phyloP scores from a whole-genome alignment of 2,113 vertebrate species.

The Catharus bicknelli region DNA sequence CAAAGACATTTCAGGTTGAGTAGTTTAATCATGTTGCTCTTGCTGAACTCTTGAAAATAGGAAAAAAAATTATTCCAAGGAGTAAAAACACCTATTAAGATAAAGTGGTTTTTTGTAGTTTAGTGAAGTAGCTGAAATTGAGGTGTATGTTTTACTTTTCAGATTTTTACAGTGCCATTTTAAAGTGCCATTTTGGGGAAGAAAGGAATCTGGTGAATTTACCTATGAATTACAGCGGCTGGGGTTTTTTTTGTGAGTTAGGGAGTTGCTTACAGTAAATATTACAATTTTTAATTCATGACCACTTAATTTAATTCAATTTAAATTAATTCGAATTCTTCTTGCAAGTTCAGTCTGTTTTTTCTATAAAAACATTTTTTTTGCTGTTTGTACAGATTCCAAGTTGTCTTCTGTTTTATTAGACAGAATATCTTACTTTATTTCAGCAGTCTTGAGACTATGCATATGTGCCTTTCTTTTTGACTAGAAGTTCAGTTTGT shows the following conservation, averaged over 20 bases:
- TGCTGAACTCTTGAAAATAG: not conserved
- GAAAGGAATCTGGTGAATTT: not conserved
- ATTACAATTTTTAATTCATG: not conserved
- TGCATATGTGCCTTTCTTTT: not conserved
- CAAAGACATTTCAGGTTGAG: not conserved
- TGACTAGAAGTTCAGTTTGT: not conserved
- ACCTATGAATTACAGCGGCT: not conserved
- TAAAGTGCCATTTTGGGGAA: not conserved
- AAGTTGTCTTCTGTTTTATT: not conserved
- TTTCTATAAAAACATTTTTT: not conserved
- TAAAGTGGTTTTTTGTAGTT: not conserved
- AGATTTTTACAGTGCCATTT: not conserved
- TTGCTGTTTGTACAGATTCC: not conserved
- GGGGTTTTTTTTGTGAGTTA: not conserved
- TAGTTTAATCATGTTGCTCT: not conserved
- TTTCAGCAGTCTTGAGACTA: not conserved
- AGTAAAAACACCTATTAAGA: not conserved
- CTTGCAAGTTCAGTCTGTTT: not conserved
- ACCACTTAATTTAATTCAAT: not conserved
- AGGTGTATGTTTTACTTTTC: not conserved
- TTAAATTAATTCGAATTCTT: not conserved
- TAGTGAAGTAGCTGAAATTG: not conserved
- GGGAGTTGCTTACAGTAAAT: not conserved
- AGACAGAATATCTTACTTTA: not conserved
- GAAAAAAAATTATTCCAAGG: not conserved